A percentile compares a stretch with the other conserved stretches of the same genome.
These are phyloP conservation scores for Plemyria rubiginata DNA, from an alignment of 2,888 invertebrate species.

Conservation along the genomic window DNA sequence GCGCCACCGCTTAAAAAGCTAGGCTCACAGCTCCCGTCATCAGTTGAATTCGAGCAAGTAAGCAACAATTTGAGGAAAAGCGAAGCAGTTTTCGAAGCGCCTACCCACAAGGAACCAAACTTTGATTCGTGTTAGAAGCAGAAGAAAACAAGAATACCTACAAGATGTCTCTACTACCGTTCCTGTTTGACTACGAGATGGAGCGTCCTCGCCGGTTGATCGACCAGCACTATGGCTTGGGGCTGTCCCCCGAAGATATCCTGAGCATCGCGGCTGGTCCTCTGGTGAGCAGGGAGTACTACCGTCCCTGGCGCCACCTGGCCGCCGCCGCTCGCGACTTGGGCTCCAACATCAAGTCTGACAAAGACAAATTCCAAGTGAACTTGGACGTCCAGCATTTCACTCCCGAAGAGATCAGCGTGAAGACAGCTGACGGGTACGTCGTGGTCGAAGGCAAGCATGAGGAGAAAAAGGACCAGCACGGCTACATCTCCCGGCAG, in stretches of 20 bases:
- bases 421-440: slow-evolving; percentile 89
- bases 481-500: slow-evolving; percentile 90
- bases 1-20: slow-evolving; percentile 56
- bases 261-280: slow-evolving; percentile 58
- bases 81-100: slow-evolving; percentile 14
- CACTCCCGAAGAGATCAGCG: slow-evolving; percentile 89
- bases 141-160: slow-evolving; percentile 20
- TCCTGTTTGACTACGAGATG: slow-evolving; percentile 68
- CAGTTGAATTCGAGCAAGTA: slow-evolving; percentile 54
- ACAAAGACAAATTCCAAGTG: slow-evolving; percentile 81
- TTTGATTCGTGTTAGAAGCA: slow-evolving; percentile 13
- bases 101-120: background rate
- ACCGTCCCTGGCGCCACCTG: slow-evolving; percentile 75
- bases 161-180: slow-evolving; percentile 81
- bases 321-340: slow-evolving; percentile 78
- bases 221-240: slow-evolving; percentile 84
- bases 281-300: slow-evolving; percentile 63
- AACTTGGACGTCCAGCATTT: slow-evolving; percentile 91
- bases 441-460: slow-evolving; percentile 92
- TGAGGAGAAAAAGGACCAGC: slow-evolving; percentile 90
- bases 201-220: slow-evolving; percentile 74
- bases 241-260: slow-evolving; percentile 77
- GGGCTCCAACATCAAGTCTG: slow-evolving; percentile 81
- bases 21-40: slow-evolving; percentile 48
- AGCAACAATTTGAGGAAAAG: slow-evolving; percentile 11